Evolutionary conservation across 2,797 vertebrate genomes (phyloP), one percentile per base, ranked within the genome.

Genomic region (Micromesistius poutassou): DNA sequence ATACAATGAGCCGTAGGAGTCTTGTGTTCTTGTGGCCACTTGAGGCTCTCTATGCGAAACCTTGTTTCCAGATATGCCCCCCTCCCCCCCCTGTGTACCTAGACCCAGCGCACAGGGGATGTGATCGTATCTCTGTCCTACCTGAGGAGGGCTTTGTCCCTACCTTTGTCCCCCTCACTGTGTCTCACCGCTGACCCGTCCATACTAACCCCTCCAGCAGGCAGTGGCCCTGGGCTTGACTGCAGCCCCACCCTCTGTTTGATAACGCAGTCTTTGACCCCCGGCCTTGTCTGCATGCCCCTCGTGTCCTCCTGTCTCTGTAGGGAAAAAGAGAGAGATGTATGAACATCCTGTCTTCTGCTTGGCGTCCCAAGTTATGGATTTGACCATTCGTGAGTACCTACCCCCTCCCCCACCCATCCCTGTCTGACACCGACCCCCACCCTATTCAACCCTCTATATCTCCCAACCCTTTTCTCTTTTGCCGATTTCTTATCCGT

Each of bases 371-470:
- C 98, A 99, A 98, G 98, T 99, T 96, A 99, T 99, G 98, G 97
- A 99, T 99, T 99, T 99, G 99, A 99, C 98, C 95, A 99, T 99
- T 98, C 98, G 98, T 99, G 98, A 99, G 98, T 99, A 99, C 96
- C 93, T 95, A 94, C 94, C 95, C 94, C 95, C 92, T 90, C 92
- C 93, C 93, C 92, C 91, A 93, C 72, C 78, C 81, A 70, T 92
- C 30, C 93, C 93, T 93, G 93, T 76, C 80, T 81, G 74, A 76
- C 73, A 75, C 78, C 78, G 30, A 42, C 68, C 68, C 68, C 12
- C 25, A 28, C 68, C 68, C 68, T 1, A 16, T 16, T 22, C 68
- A 28, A 71, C 14, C 68, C 9, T 30, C 13, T 70, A 16, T 16
- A 50, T 50, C 19, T 50, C 19, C 13, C 13, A 19, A 50, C 19